These are phyloP conservation scores for Xenopus borealis DNA, from an alignment of 2,113 vertebrate species.

Conservation along the genomic window DNA sequence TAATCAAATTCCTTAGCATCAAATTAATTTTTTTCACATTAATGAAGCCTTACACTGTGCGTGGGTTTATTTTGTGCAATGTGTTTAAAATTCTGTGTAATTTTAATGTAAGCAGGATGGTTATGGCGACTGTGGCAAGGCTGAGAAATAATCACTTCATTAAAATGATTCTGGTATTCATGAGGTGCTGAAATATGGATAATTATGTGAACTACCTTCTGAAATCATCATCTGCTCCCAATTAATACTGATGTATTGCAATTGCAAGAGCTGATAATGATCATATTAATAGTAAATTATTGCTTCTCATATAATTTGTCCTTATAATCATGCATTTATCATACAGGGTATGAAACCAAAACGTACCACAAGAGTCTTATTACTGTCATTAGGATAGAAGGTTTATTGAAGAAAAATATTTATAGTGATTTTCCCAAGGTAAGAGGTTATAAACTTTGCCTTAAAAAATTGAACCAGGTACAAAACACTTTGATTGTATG, in stretches of 20 bases:
- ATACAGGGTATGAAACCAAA: constrained; percentile 60
- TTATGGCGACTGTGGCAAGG: constrained; percentile 45
- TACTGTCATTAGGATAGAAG: constrained; percentile 59
- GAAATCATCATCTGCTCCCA: constrained; percentile 82
- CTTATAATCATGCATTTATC: constrained; percentile 89
- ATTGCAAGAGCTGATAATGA: constrained; percentile 77
- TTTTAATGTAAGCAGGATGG: constrained; percentile 56
- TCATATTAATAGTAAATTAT: constrained; percentile 82
- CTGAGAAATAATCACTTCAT: constrained; percentile 59
- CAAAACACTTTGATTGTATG: too few relatives aligned
- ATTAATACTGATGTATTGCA: constrained; percentile 89
- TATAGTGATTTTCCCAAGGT: constrained; percentile 5
- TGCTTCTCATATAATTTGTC: constrained; percentile 82
- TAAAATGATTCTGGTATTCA: constrained; percentile 72
- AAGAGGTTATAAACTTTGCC: not conserved
- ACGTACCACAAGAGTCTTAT: constrained; percentile 66
- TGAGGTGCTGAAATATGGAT: constrained; percentile 69
- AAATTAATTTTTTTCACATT: not conserved
- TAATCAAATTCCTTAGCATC: not conserved
- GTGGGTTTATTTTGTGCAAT: not conserved
- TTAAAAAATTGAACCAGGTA: too few relatives aligned
- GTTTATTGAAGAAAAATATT: constrained; percentile 34
- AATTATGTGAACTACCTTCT: constrained; percentile 72
- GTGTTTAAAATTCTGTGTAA: constrained; percentile 15
- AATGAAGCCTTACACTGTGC: constrained; percentile 1